Percentiles rank a stretch among this genome's conserved stretches.
These are phyloP conservation scores for Montipora cactus DNA, from an alignment of 64 coral and sea anemone genomes.

Conservation along the genomic window DNA sequence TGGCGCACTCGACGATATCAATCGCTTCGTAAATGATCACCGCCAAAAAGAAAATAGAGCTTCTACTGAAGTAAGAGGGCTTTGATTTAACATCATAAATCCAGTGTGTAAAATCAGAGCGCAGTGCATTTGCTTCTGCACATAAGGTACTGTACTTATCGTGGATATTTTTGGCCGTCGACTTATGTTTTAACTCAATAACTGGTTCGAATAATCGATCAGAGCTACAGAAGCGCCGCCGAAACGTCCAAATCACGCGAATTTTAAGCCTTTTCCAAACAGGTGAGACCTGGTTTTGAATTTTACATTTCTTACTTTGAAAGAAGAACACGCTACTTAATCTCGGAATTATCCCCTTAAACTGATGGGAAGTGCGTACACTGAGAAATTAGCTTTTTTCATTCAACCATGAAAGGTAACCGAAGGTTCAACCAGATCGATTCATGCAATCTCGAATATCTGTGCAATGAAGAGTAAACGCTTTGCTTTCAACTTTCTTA, in stretches of 20 bases:
- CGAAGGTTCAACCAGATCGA: not conserved
- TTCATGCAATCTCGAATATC: not conserved
- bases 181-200: not conserved
- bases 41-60: not conserved
- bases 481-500: not conserved
- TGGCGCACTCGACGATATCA: not conserved
- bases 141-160: not conserved
- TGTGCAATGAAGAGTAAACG: not conserved
- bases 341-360: not conserved
- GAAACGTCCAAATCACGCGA: constrained; percentile 26
- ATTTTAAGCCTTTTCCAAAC: not conserved
- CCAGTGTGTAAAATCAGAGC: not conserved
- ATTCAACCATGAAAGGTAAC: not conserved
- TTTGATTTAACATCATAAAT: not conserved
- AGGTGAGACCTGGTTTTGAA: not conserved
- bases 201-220: not conserved
- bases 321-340: not conserved
- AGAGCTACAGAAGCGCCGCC: not conserved
- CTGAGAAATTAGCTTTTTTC: not conserved
- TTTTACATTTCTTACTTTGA: not conserved
- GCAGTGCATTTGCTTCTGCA: not conserved
- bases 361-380: not conserved
- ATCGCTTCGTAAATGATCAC: not conserved
- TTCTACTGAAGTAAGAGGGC: not conserved
- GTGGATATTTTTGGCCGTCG: not conserved